Percentiles rank a stretch among this genome's conserved stretches.
These are phyloP conservation scores for Oncorhynchus gorbuscha DNA, from an alignment of 2,113 vertebrate genomes.

Conservation along the genomic window DNA sequence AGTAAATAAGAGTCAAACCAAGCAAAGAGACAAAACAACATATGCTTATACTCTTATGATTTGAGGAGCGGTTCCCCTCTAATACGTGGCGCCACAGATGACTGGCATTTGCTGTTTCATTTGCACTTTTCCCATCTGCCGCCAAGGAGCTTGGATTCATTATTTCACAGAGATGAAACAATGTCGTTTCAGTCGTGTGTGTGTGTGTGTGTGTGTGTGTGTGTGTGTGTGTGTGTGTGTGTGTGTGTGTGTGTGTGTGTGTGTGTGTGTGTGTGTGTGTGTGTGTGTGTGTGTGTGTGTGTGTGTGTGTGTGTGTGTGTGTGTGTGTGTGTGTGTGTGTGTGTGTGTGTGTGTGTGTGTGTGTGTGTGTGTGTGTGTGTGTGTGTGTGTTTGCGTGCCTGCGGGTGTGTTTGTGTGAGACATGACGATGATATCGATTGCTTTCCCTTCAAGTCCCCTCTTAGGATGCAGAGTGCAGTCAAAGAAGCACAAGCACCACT, in stretches of 20 bases:
- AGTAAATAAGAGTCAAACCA: conserved; percentile 57
- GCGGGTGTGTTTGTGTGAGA: conserved; percentile 42
- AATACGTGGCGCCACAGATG: conserved; percentile 75
- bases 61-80: conserved; percentile 67
- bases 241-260: conserved; percentile 29
- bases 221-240: conserved; percentile 34
- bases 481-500: no score
- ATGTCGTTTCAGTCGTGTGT: not conserved
- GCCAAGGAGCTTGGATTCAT: conserved; percentile 63
- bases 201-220: conserved; percentile 27
- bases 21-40: conserved; percentile 72
- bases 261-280: conserved; percentile 40
- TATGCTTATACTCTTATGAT: conserved; percentile 70
- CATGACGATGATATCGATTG: conserved; percentile 75
- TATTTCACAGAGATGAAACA: not conserved
- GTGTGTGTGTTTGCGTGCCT: not conserved
- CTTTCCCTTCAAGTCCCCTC: conserved; percentile 75
- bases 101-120: conserved; percentile 80
- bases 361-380: conserved; percentile 37
- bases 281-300: not conserved
- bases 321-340: not conserved
- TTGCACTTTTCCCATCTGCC: conserved; percentile 79
- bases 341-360: no score
- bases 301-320: conserved; percentile 25
- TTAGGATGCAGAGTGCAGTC: conserved; percentile 80